Conservation (phyloP, 1,140 invertebrate species). For the Caenorhabditis inopinata region DNA sequence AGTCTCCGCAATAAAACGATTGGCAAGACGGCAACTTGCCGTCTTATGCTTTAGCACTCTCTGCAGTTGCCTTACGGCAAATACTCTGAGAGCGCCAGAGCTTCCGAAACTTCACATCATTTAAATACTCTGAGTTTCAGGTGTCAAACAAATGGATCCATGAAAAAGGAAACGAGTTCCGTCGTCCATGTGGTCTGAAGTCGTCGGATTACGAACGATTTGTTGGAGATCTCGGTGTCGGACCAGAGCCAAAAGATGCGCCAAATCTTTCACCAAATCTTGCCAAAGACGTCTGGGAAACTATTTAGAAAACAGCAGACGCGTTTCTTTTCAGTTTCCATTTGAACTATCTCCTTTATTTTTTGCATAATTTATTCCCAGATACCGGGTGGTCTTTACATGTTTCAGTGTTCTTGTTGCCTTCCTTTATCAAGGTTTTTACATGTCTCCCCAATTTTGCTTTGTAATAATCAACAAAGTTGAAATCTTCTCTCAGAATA, state of each 20-base stretch:
- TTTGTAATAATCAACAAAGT: too few relatives aligned
- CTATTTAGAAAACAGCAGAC: neutral
- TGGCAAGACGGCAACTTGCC: too few relatives aligned
- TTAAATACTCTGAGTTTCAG: neutral
- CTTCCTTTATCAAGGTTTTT: neutral
- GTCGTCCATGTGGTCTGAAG: constrained; percentile 75
- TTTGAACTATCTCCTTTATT: neutral
- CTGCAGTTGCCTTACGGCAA: too few relatives aligned
- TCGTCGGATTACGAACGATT: constrained; percentile 59
- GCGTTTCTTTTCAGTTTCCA: neutral
- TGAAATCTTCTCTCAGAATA: too few relatives aligned
- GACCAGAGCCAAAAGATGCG: constrained; percentile 25
- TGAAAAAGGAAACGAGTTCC: constrained; percentile 80
- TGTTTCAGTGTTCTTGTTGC: neutral
- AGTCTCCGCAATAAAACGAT: too few relatives aligned
- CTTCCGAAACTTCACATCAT: too few relatives aligned
- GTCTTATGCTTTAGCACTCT: too few relatives aligned
- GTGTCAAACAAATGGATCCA: constrained; percentile 96
- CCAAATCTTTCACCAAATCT: constrained; percentile 37
- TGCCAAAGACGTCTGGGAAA: constrained; percentile 35
- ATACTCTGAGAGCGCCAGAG: too few relatives aligned
- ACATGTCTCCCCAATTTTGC: too few relatives aligned
- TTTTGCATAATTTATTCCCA: neutral
- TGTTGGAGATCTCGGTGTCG: constrained; percentile 37
- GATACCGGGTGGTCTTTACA: constrained; percentile 16